These are phyloP conservation scores for Neopipo cinnamomea DNA, from an alignment of 2,113 vertebrate species.

Conservation along the genomic window DNA sequence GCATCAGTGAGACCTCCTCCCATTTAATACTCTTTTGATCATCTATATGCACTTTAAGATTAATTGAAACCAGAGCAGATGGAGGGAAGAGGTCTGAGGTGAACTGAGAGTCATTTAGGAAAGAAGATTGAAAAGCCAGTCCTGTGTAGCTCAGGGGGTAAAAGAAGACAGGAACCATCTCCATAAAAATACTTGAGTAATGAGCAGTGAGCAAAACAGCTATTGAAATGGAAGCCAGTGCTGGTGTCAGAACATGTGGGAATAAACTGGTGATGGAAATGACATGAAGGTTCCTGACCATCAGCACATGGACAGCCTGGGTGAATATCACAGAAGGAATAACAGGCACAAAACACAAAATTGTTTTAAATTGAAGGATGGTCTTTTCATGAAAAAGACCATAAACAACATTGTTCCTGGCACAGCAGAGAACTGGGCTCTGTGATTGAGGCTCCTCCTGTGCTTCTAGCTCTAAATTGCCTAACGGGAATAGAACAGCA, in stretches of 20 bases:
- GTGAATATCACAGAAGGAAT: background rate
- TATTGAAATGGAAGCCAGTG: background rate
- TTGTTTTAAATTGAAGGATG: background rate
- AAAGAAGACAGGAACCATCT: background rate
- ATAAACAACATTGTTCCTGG: background rate
- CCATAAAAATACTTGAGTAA: background rate
- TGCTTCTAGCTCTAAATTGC: background rate
- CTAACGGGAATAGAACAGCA: background rate
- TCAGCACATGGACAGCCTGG: background rate
- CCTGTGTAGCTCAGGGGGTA: background rate
- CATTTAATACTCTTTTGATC: background rate
- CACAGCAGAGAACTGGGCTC: background rate
- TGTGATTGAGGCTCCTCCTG: background rate
- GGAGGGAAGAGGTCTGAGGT: constrained; percentile 13
- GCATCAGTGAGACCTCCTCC: background rate
- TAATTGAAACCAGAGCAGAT: background rate
- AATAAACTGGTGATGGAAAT: background rate
- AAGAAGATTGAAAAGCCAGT: constrained; percentile 25
- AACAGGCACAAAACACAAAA: background rate
- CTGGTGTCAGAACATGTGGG: background rate
- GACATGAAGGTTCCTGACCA: background rate
- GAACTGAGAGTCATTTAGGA: constrained; percentile 17
- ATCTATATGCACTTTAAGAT: background rate
- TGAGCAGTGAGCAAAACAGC: background rate
- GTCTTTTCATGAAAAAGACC: background rate